Conservation (phyloP, 2,797 vertebrate species). For the Trachurus trachurus region DNA sequence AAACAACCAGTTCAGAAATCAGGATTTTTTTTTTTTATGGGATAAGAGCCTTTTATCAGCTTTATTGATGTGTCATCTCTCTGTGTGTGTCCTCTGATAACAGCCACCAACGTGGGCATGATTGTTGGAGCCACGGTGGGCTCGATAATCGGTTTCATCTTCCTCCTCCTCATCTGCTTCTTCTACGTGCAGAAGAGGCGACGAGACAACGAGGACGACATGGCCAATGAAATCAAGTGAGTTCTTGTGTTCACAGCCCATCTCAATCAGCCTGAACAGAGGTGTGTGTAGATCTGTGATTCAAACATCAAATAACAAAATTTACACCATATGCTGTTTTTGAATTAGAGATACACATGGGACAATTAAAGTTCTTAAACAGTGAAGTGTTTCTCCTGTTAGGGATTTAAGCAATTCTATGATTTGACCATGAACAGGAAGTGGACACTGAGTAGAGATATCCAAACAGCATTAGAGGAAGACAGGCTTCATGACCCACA, state of each 20-base stretch:
- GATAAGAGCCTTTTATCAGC: too few relatives aligned
- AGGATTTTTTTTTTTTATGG: too few relatives aligned
- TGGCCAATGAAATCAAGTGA: slow-evolving; percentile 97
- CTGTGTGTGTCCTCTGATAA: slow-evolving; percentile 19
- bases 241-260: slow-evolving; percentile 1
- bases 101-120: slow-evolving; percentile 87
- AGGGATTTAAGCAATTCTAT: not conserved
- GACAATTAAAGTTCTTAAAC: not conserved
- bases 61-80: not conserved
- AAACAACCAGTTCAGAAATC: too few relatives aligned
- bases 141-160: slow-evolving; percentile 85
- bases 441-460: too few relatives aligned
- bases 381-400: not conserved
- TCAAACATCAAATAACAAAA: not conserved
- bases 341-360: not conserved
- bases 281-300: not conserved
- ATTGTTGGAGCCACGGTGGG: slow-evolving; percentile 91
- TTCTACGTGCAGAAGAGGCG: slow-evolving; percentile 83
- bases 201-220: slow-evolving; percentile 89
- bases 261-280: not conserved
- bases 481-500: too few relatives aligned
- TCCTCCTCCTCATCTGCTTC: slow-evolving; percentile 82
- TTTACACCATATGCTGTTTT: not conserved
- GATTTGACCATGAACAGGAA: not conserved
- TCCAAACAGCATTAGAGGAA: too few relatives aligned